phyloP scores from a whole-genome alignment of 2,113 vertebrate genomes.

The Dasyornis broadbenti region DNA sequence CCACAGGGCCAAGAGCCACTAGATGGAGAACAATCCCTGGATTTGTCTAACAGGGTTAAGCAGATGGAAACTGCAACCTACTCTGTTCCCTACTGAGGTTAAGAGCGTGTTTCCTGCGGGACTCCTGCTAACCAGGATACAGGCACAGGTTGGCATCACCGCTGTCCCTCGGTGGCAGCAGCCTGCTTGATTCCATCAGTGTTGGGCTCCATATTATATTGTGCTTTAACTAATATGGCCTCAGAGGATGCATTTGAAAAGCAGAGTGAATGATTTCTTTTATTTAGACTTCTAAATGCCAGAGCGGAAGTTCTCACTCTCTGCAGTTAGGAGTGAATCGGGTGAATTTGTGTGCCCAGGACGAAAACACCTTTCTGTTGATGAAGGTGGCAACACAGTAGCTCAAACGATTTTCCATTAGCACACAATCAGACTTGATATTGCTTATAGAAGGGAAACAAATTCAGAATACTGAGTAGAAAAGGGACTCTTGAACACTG shows the following conservation, averaged over 20 bases:
- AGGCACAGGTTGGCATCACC: not conserved
- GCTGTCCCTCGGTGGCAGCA: not conserved
- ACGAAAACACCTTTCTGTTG: not conserved
- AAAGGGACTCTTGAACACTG: not conserved
- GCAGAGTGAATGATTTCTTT: not conserved
- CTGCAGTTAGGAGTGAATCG: not conserved
- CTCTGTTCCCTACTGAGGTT: rapidly evolving
- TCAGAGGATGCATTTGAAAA: not conserved
- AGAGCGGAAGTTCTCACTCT: not conserved
- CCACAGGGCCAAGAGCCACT: not conserved
- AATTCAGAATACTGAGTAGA: not conserved
- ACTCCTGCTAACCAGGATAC: not conserved
- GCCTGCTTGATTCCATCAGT: not conserved
- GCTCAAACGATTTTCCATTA: conserved; percentile 53
- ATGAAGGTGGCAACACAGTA: conserved; percentile 1
- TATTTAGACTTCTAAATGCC: not conserved
- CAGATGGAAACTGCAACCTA: not conserved
- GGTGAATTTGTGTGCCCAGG: not conserved
- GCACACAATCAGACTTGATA: not conserved
- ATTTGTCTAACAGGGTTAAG: not conserved
- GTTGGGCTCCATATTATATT: not conserved
- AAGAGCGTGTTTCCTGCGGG: not conserved
- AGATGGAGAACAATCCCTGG: not conserved
- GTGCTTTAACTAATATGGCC: not conserved
- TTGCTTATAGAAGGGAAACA: conserved; percentile 1